Base-by-base conservation (phyloP, 2,797 vertebrate species). In the Lacerta agilis region DNA sequence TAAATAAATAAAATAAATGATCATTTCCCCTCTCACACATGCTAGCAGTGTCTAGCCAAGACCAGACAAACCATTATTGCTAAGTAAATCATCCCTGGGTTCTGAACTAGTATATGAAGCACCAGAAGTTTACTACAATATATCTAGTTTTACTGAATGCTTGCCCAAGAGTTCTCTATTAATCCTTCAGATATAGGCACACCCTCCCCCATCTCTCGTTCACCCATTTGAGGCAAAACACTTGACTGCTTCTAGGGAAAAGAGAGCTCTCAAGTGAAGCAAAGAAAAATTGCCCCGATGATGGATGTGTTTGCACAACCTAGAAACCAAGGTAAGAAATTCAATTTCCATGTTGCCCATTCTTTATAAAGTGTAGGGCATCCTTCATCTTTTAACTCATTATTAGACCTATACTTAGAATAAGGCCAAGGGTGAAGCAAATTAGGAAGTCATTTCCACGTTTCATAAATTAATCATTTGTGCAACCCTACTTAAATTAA, bases 311-410 rank as follows among this genome's bases (percentile, higher is more conserved):
- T 69, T 55, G 71, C 79, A 77, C 72, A 67, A 85, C 33, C 58
- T 81, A 82, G 83, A 89, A 86, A 69, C 41, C 71, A 80, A 85
- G 83, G 87, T 86, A 82, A 86, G 61, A 89, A 86, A 89, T 82
- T 29, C 43, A 82, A 38, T 82, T 89, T 83, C 77, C 67, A 79
- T 45, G 18, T 72, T 79, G 33, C 38, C 38, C 82, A 88, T 79
- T 55, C 76, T 64, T 88, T 79, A 88, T 79, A 64, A 82, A 61
- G 29, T 84, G 49, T 29, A 73, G 49, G 45, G 25, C 82, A 88
- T 79, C 66, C 49, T 88, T 88, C 58, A 89, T 18, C 72, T 58
- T 69, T 89, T 86, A 82, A 82, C 72, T 55, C 25, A 33, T 8
- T 15, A 29, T n/a, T 80, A 45, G 23, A 20, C 17, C 41, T 69